Evolutionary conservation across 2,888 invertebrate species (phyloP), one percentile per base, ranked within the genome.

Genomic region (Amiota minor): DNA sequence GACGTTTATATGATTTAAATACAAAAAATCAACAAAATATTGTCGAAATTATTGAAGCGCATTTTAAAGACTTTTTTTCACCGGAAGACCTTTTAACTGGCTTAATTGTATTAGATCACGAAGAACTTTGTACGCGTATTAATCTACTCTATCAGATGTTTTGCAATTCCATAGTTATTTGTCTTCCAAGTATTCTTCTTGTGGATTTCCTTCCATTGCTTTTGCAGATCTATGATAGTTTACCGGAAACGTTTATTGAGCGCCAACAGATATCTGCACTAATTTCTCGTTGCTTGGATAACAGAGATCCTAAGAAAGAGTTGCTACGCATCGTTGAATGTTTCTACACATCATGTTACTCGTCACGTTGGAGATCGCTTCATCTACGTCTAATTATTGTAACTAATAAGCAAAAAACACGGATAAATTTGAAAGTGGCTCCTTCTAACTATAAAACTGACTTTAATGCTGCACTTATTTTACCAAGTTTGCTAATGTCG

Each of bases 161-260:
- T 72, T 88, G 88, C 70, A 82, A 81, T n/a, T 88, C 89, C 8
- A 82, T 82, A 0, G 80, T 89, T 47, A 85, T 87, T 11, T 86
- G 88, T 14, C 71, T 90, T 18, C 88, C 88, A 10, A 89, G 88
- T 72, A 80, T 75, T 1, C 67, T 89, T 11, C 65, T 90, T 1
- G 73, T 81, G 4, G 59, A 72, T 0, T 88, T 85, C 72, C 20
- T 89, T 11, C 88, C 89, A 0, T 3, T 89, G 0, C 76, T 90
- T 0, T 69, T 90, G 6, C 86, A 86, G 53, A 73, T 89, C 0
- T 84, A 86, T 59, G 75, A 82, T 53, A 76, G 83, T 6, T 47
- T 89, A 53, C 83, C 87, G 1, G 70, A 78, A 0, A 72, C 78
- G 12, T 64, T 73, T n/a, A 65, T 78, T 2, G 77, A 77, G 47